Conservation (phyloP, 2,797 vertebrate species). For the Rhynchonycteris naso region DNA sequence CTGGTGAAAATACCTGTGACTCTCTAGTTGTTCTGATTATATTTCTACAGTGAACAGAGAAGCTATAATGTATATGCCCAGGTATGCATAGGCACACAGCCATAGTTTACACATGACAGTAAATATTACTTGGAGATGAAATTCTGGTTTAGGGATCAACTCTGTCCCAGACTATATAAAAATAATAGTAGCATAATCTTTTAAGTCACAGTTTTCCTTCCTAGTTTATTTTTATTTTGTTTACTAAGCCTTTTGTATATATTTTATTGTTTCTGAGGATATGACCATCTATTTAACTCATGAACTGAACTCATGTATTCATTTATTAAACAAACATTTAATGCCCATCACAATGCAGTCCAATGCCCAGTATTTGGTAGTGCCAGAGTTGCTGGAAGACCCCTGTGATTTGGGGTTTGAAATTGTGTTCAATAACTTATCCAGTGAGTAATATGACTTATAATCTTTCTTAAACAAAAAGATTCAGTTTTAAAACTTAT, state of each 20-base stretch:
- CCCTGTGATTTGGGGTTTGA: not conserved
- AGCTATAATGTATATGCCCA: not conserved
- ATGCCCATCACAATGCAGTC: not conserved
- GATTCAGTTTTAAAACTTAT: conserved; percentile 36
- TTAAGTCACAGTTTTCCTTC: not conserved
- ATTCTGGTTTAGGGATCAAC: conserved; percentile 22
- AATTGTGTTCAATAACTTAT: not conserved
- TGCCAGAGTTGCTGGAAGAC: not conserved
- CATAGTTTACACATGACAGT: not conserved
- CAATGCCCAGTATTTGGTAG: not conserved
- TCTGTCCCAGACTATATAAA: not conserved
- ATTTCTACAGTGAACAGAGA: conserved; percentile 1
- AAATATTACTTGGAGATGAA: not conserved
- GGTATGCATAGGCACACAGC: not conserved
- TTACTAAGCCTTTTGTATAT: not conserved
- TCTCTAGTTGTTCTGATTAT: not conserved
- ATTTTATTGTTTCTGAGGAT: not conserved
- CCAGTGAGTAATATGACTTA: not conserved
- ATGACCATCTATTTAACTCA: not conserved
- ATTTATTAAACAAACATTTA: conserved; percentile 7
- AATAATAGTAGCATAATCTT: not conserved
- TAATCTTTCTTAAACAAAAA: conserved; percentile 13
- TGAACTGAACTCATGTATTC: not conserved
- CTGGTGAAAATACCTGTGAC: not conserved
- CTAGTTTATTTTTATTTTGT: conserved; percentile 30